Conservation (phyloP, 2,797 vertebrate genomes). For the Podarcis lilfordi region DNA sequence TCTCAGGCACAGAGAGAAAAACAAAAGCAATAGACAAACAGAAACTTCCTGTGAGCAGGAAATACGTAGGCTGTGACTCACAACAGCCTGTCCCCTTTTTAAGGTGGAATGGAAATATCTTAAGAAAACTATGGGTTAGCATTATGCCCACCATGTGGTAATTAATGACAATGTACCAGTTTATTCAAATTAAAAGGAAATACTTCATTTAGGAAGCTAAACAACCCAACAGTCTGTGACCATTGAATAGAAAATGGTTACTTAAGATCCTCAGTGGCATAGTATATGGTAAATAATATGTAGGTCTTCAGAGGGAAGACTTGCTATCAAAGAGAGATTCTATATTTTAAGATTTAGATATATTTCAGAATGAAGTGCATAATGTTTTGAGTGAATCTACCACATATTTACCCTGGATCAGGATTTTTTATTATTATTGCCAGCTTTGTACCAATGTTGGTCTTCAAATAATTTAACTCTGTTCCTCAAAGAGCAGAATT, state of each 20-base stretch:
- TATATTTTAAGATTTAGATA: background rate
- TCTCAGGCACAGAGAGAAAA: no score
- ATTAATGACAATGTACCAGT: slow-evolving; percentile 42
- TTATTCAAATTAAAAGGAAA: slow-evolving; percentile 53
- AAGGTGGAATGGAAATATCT: no score
- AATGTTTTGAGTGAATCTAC: background rate
- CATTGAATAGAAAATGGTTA: slow-evolving; percentile 54
- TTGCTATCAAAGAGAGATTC: background rate
- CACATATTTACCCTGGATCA: background rate
- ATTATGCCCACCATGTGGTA: slow-evolving; percentile 7
- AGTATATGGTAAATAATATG: slow-evolving; percentile 42
- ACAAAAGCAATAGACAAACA: no score
- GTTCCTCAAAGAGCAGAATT: background rate
- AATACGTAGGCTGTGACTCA: no score
- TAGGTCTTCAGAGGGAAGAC: background rate
- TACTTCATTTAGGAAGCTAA: slow-evolving; percentile 49
- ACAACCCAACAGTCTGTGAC: slow-evolving; percentile 47
- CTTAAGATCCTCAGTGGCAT: slow-evolving; percentile 37
- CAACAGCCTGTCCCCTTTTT: no score
- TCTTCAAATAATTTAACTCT: no score
- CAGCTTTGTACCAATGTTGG: background rate
- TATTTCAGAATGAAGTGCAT: background rate
- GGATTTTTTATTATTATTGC: background rate
- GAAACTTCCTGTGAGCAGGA: no score
- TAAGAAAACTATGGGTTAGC: no score